Base-by-base conservation (phyloP, 2,797 vertebrate genomes). In the Ciconia nigra region DNA sequence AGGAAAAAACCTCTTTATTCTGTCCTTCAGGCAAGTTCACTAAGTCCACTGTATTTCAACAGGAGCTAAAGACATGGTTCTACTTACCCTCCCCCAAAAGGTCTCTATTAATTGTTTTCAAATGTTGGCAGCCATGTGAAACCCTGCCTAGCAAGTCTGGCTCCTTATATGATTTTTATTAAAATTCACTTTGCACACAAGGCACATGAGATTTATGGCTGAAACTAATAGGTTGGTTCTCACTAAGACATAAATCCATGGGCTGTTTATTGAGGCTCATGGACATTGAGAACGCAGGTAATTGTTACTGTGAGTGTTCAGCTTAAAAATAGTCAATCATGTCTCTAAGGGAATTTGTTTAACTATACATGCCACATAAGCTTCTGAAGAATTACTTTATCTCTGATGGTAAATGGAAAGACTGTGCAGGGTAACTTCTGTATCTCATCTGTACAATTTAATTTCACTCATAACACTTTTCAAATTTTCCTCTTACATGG, bases 81-180 rank as follows among this genome's bases (percentile, higher is more conserved):
- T 76, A 62, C 71, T 96, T 88, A 95, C 94, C 95, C 90, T 93
- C 96, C 90, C 95, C 93, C 96, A 83, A 79, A 93, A 88, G 91
- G 92, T 97, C 96, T 96, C 86, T 93, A 97, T 98, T 98, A 98
- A 98, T 98, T 98, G 98, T 93, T 91, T 97, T 97, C 97, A 95
- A 98, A 97, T 97, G 97, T 97, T 98, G 98, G 98, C 98, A 98
- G 97, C 95, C 95, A 97, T 90, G 93, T 97, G 94, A 98, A 98
- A 98, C 94, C 94, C 96, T 95, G 96, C 96, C 55, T 95, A 95
- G 93, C 92, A 76, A 94, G 97, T 97, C 97, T 97, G 98, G 97
- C 96, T 98, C 97, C 72, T 81, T 98, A 96, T 98, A 97, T 97
- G 97, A 98, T 98, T 98, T 97, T 98, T 98, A 98, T 98, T 98